Base-by-base conservation (phyloP, 2,113 vertebrate species). In the Catharus minimus region DNA sequence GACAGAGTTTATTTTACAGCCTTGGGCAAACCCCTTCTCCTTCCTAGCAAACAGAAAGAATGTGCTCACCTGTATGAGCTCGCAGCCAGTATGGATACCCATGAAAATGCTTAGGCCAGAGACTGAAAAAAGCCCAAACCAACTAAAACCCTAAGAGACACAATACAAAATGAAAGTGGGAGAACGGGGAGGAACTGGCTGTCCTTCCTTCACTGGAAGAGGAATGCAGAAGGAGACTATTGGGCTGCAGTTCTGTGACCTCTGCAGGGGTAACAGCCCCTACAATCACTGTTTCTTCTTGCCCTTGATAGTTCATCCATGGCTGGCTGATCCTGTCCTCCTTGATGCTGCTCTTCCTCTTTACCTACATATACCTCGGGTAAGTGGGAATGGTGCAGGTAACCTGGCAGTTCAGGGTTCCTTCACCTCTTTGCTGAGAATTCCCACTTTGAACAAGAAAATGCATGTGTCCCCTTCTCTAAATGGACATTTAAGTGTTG, bases 251-350 rank as follows among this genome's bases (percentile, higher is more conserved):
- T 22, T 13, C 33, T 47, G 71, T 5, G 5, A 50, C 26, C 52
- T 80, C 72, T 0, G 1, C 3, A 20, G 30, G 36, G 11, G 11
- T n/a, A 26, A 47, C 57, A 90, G 64, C 28, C 24, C 43, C 32
- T 66, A 86, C n/a, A 90, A 2, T 65, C 50, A 81, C 55, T 76
- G 10, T 90, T 44, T 87, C 28, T 78, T 95, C 47, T 94, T 56
- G 91, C 56, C 86, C 23, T 93, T 82, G 41, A 77, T 76, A 99
- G 99, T 99, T 99, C 90, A 99, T 99, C 97, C 99, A 99, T 1
- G 99, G 99, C 60, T 99, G 99, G 99, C 93, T 99, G 96, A 99
- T 99, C 96, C 97, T 99, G 80, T 99, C 99, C 12, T 99, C 99
- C 41, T 95, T 99, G 95, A 99, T 99, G 99, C 86, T 99, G 94